Evolutionary conservation across 2,113 vertebrate species (phyloP).

Genomic region (Platycercus adscitus): DNA sequence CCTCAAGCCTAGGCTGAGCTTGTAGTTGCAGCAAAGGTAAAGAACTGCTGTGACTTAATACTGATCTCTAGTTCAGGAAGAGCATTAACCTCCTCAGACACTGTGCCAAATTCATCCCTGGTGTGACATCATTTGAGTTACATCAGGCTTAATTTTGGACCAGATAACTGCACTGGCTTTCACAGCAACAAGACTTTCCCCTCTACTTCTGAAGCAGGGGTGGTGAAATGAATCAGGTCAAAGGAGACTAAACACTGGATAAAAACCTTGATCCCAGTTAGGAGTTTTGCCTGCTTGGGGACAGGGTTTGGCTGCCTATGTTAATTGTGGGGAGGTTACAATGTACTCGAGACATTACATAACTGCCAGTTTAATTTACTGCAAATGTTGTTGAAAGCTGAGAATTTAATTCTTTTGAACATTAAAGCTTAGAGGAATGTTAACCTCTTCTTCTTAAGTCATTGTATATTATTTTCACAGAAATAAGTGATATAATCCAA

Average conservation of each 20-base stretch:
- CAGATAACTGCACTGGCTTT: not conserved
- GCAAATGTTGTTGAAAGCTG: not conserved
- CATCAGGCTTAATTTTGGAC: constrained; percentile 7
- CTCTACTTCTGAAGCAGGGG: not conserved
- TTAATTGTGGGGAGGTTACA: not conserved
- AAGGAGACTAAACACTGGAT: constrained; percentile 21
- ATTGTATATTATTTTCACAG: not conserved
- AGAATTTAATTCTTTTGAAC: constrained; percentile 32
- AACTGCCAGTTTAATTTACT: not conserved
- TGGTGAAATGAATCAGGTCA: constrained; percentile 26
- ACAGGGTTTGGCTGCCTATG: constrained; percentile 1
- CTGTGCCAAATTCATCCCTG: not conserved
- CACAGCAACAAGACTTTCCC: not conserved
- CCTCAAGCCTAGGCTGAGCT: not conserved
- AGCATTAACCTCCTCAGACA: not conserved
- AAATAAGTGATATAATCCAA: not conserved
- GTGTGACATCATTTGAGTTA: not conserved
- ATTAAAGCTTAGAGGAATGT: not conserved
- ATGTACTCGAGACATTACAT: constrained; percentile 22
- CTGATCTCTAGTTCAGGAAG: not conserved
- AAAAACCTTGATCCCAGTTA: constrained; percentile 22
- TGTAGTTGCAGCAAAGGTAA: not conserved
- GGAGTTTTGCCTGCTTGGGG: constrained; percentile 2
- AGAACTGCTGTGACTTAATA: not conserved
- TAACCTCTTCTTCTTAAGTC: constrained; percentile 4